Percentiles rank a stretch among this genome's conserved stretches.
These are phyloP conservation scores for Acheta domesticus DNA, from an alignment of 2,888 invertebrate genomes.

Conservation along the genomic window DNA sequence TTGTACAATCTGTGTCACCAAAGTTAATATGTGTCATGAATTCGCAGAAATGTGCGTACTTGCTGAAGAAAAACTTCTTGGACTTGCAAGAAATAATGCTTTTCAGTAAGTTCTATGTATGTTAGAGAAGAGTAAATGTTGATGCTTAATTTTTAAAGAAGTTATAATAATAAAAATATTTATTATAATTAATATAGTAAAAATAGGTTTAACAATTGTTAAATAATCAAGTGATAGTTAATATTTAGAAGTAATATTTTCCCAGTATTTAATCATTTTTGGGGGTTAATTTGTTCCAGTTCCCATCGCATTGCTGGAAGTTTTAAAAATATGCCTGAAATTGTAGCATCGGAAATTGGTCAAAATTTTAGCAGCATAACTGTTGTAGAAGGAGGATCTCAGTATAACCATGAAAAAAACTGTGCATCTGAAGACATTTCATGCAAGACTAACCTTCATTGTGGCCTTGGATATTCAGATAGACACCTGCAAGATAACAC, in stretches of 20 bases:
- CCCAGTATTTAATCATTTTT: too few relatives aligned
- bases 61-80: conserved; percentile 32
- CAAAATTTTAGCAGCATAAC: not conserved
- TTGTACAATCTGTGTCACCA: conserved; percentile 33
- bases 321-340: not conserved
- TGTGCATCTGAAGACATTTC: not conserved
- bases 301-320: not conserved
- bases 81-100: conserved; percentile 24
- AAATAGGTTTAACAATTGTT: not conserved
- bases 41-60: conserved; percentile 33
- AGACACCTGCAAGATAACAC: not conserved
- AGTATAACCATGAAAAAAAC: not conserved
- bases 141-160: not conserved
- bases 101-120: not conserved
- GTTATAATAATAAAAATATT: not conserved
- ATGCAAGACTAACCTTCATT: not conserved
- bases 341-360: not conserved
- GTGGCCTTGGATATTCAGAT: not conserved
- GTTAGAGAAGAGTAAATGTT: not conserved
- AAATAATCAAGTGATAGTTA: not conserved
- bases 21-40: conserved; percentile 33
- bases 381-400: not conserved
- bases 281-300: too few relatives aligned
- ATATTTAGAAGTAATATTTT: not conserved
- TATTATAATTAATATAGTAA: not conserved